Evolutionary conservation across 2,797 vertebrate genomes (phyloP).

Genomic region (Pipistrellus nathusii): DNA sequence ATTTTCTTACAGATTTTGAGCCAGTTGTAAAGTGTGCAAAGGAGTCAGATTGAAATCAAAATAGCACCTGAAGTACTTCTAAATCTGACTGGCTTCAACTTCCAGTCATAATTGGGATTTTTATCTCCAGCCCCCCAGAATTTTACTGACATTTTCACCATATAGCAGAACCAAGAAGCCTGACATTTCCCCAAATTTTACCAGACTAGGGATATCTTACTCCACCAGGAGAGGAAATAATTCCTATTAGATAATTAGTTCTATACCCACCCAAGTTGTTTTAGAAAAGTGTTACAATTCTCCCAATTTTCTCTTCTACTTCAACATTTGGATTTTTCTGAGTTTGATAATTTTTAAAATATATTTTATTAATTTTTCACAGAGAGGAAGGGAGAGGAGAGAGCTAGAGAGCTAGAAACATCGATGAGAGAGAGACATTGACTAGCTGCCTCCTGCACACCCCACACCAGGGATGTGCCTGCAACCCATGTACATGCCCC

Average conservation of each 20-base stretch:
- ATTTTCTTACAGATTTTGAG: not conserved
- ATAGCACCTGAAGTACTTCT: not conserved
- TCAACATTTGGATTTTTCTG: conserved; percentile 35
- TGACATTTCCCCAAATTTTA: not conserved
- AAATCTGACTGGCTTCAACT: conserved; percentile 14
- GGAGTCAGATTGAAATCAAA: not conserved
- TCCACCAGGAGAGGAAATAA: not conserved
- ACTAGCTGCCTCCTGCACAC: too few relatives aligned
- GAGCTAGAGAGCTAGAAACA: too few relatives aligned
- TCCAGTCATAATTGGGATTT: not conserved
- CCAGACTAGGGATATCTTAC: not conserved
- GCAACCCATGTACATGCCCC: too few relatives aligned
- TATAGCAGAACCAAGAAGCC: not conserved
- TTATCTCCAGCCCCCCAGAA: not conserved
- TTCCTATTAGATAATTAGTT: conserved; percentile 38
- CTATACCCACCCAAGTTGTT: not conserved
- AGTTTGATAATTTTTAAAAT: not conserved
- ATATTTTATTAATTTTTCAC: too few relatives aligned
- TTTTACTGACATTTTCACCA: not conserved
- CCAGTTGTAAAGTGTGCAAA: not conserved
- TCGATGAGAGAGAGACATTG: too few relatives aligned
- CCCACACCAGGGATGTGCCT: too few relatives aligned
- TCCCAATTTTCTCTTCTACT: not conserved
- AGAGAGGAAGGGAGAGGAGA: too few relatives aligned
- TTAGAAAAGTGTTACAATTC: conserved; percentile 21